These are phyloP conservation scores for Toxotes lorentzi DNA, from an alignment of 2,797 vertebrate genomes.

Conservation along the genomic window DNA sequence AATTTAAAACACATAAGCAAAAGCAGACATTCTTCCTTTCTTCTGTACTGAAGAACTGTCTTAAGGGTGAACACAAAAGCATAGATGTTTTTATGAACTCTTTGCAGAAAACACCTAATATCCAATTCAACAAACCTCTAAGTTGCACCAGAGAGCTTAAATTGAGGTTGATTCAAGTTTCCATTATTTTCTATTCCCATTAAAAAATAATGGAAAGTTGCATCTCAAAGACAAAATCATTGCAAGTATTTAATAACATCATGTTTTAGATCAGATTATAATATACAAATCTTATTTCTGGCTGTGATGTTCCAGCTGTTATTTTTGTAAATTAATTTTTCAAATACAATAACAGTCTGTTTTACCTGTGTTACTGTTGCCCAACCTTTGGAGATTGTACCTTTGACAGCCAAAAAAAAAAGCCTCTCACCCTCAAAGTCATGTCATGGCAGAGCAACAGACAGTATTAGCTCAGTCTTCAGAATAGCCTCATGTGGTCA, in stretches of 20 bases:
- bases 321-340: background rate
- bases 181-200: background rate
- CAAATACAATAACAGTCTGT: background rate
- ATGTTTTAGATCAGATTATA: background rate
- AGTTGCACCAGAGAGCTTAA: background rate
- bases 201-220: background rate
- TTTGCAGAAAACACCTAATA: background rate
- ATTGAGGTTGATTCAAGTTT: background rate
- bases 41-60: background rate
- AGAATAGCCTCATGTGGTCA: constrained; percentile 25
- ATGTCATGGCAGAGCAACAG: background rate
- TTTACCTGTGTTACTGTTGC: background rate
- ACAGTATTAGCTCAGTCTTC: constrained; percentile 23
- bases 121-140: background rate
- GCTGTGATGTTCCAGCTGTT: background rate
- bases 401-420: background rate
- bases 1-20: background rate
- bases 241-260: background rate
- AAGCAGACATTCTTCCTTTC: background rate
- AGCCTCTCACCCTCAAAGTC: constrained; percentile 12
- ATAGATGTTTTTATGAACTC: background rate
- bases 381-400: background rate
- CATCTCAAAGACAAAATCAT: background rate
- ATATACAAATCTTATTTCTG: background rate
- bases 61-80: background rate